Percentiles rank a stretch among this genome's conserved stretches.
Evolutionary conservation across 2,113 vertebrate genomes (phyloP).

Genomic region (Hemichromis elongatus): DNA sequence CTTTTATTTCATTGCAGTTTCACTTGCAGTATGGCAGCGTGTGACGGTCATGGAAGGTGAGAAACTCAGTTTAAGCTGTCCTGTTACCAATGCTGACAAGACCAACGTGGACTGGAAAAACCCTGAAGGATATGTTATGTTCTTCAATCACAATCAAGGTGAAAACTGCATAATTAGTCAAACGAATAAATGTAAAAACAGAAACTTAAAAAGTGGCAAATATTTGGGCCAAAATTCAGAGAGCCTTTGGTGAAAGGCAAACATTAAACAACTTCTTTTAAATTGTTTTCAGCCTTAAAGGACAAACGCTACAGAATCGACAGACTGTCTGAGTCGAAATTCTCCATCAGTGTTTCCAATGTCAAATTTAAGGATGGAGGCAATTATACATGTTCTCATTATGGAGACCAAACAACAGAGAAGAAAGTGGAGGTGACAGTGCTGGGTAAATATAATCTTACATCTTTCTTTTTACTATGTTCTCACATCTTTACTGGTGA

Average conservation of each 20-base stretch:
- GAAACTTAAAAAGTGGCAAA: neutral
- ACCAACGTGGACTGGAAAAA: conserved; percentile 65
- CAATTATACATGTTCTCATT: conserved; percentile 63
- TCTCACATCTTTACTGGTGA: neutral
- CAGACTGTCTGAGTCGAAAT: conserved; percentile 39
- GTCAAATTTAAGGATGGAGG: conserved; percentile 69
- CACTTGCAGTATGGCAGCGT: conserved; percentile 3
- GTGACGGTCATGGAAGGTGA: conserved; percentile 52
- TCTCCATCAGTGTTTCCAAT: conserved; percentile 49
- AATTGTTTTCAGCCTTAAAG: conserved; percentile 33
- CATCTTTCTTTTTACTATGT: neutral
- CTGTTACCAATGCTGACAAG: neutral
- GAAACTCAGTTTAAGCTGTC: conserved; percentile 58
- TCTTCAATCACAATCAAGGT: conserved; percentile 58
- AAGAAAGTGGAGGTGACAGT: conserved; percentile 64
- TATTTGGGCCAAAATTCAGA: neutral
- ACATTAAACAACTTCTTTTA: neutral
- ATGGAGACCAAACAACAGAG: neutral
- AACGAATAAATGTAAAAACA: neutral
- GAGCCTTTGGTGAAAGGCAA: neutral
- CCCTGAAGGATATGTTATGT: conserved; percentile 48
- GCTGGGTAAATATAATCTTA: conserved; percentile 53
- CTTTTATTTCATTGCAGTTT: conserved; percentile 28
- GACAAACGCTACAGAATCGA: conserved; percentile 56
- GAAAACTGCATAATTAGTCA: neutral